Evolutionary conservation across 1,140 invertebrate genomes (phyloP), one percentile per base, ranked within the genome.

Genomic region (Aethina tumida): DNA sequence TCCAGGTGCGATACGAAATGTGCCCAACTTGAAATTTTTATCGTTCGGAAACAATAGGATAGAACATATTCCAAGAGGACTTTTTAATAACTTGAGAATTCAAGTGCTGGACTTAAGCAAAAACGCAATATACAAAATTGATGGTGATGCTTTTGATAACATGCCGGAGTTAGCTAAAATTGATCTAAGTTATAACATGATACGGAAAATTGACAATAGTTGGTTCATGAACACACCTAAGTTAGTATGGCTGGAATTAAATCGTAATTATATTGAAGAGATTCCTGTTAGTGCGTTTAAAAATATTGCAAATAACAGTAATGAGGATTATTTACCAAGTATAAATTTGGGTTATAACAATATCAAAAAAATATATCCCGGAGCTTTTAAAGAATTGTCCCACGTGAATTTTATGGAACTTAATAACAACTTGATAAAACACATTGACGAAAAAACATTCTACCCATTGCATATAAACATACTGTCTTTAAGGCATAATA

Each of bases 321-420:
- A 24, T n/a, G 37, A 25, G 21, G 40, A 43, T 10, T 21, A 19
- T 13, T 9, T 36, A 12, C n/a, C 47, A 10, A 44, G 37, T 24
- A 13, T 52, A 16, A 30, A 47, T 28, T 49, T 52, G 18, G 45
- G 47, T 25, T 22, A 45, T 37, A 52, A 52, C 29, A 39, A 43
- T 32, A 49, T 52, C 5, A 39, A 27, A 3, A 38, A 27, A 28
- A 44, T 52, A 2, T 24, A 49, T n/a, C 25, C 32, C 0, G n/a
- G 42, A 30, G 43, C 50, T 4, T 52, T 52, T 19, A 9, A 27
- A 17, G 47, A 30, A 14, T 5, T 52, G 5, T 22, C 39, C 6
- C 37, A 41, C 20, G 27, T 52, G 7, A 47, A 46, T 21, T 36
- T 47, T 15, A 39, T 52, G 28, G 49, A 37, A 41, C 26, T 50